A percentile compares a stretch with the other conserved stretches of the same genome.
Conservation (phyloP, 2,113 vertebrate genomes). For the Phrynosoma platyrhinos region DNA sequence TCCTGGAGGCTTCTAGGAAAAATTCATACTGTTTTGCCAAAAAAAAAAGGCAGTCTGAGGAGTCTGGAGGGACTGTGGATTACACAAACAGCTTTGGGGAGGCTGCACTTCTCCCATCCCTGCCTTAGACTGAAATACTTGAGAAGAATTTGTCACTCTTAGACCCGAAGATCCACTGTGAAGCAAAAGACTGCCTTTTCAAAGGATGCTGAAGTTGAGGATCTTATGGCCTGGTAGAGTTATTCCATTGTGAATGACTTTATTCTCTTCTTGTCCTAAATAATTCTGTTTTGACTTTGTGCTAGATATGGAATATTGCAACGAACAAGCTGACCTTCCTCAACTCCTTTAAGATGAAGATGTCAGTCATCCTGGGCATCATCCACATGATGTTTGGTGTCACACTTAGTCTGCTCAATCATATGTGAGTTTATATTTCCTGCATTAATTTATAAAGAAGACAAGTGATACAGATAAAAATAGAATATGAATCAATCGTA, state of each 20-base stretch:
- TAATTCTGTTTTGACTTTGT: conserved; percentile 22
- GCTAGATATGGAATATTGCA: conserved; percentile 96
- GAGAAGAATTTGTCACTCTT: not conserved
- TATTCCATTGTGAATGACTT: not conserved
- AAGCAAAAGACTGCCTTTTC: not conserved
- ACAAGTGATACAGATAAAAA: not conserved
- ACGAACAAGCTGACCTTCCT: conserved; percentile 95
- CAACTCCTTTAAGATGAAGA: conserved; percentile 99
- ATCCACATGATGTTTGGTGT: conserved; percentile 97
- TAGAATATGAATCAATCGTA: not conserved
- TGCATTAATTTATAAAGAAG: not conserved
- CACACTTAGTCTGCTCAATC: conserved; percentile 92
- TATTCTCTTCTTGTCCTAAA: not conserved
- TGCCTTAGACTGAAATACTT: not conserved
- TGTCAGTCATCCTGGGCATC: conserved; percentile 94
- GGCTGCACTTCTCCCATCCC: no score
- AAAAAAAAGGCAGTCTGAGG: no score
- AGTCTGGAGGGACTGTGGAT: no score
- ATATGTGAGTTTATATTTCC: conserved; percentile 80
- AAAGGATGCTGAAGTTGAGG: not conserved
- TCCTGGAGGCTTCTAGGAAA: no score
- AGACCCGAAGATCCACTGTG: not conserved
- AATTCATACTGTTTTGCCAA: no score
- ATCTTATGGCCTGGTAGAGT: not conserved
- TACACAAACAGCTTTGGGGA: no score